A percentile compares a stretch with the other conserved stretches of the same genome.
These are phyloP conservation scores for Bursaphelenchus mucronatus DNA, from an alignment of 1,140 invertebrate genomes.

Conservation along the genomic window DNA sequence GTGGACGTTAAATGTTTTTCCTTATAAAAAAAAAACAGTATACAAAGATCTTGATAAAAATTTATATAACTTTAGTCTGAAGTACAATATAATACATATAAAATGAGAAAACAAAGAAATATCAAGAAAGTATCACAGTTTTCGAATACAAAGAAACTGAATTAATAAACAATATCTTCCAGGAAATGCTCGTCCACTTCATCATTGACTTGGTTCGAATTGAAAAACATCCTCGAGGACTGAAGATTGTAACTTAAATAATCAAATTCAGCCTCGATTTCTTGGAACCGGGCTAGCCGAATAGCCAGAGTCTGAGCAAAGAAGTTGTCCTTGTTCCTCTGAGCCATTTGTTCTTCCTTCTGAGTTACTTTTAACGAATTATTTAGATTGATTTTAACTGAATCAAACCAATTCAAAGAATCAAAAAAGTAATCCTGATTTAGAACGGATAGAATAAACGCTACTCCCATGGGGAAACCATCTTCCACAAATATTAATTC, in stretches of 20 bases:
- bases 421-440: conserved; percentile 76
- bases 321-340: conserved; percentile 70
- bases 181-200: conserved; percentile 41
- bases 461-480: conserved; percentile 93
- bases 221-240: conserved; percentile 87
- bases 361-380: conserved; percentile 61
- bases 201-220: conserved; percentile 33
- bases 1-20: too few relatives aligned
- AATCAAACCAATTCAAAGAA: conserved; percentile 89
- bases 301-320: conserved; percentile 86
- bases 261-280: conserved; percentile 80
- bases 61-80: too few relatives aligned
- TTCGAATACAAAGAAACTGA: too few relatives aligned
- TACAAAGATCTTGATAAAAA: too few relatives aligned
- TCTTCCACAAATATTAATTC: conserved; percentile 91
- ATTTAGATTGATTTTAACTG: conserved; percentile 69
- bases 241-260: conserved; percentile 83
- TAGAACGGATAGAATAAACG: conserved; percentile 70
- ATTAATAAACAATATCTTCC: conserved; percentile 21
- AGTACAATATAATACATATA: too few relatives aligned
- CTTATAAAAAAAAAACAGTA: too few relatives aligned
- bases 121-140: too few relatives aligned
- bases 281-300: conserved; percentile 78
- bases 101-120: too few relatives aligned
- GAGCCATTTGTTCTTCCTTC: conserved; percentile 42